Base-by-base conservation (phyloP, 2,113 vertebrate genomes). In the Oryzias curvinotus region DNA sequence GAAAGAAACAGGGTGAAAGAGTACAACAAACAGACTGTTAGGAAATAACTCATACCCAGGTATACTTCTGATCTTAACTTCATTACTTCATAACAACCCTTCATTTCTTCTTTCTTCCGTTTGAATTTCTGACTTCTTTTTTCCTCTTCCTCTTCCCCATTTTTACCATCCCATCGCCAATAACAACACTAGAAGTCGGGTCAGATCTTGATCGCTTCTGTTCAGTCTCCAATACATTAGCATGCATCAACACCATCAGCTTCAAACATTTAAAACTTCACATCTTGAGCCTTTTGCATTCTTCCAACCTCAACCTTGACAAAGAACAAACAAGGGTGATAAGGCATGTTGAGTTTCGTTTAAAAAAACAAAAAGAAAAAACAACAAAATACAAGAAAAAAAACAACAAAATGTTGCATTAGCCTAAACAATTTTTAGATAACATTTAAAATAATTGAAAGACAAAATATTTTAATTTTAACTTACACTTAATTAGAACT, bases 171-270 rank as follows among this genome's bases (percentile, higher is more conserved):
- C 92, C 94, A 96, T 93, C 94, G 93, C 93, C 95, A 93, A 95
- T 94, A 94, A 97, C 85, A 87, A 95, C 94, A 94, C 96, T 96
- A 93, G 95, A 92, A 94, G 95, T 60, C 70, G 82, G 76, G 93
- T 92, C 93, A 93, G 81, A 80, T 88, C 80, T 95, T 95, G 95
- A 94, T 92, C 86, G 77, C 88, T 87, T 88, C 86, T 81, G 69
- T 85, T 86, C 84, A 78, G 84, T 84, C 76, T 82, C 81, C 84
- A 94, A 93, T 92, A 93, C 93, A 95, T 94, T 95, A 96, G 95
- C 95, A 96, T 96, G 95, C 95, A 96, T 96, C 95, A 95, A 94
- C 93, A 94, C 94, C 95, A 95, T 95, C 94, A 96, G 95, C 95
- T 95, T 94, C 95, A 97, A 95, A 96, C 92, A 96, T 92, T 93